A percentile compares a stretch with the other conserved stretches of the same genome.
phyloP scores from a whole-genome alignment of 2,113 vertebrate genomes.

The Cyphomyrus plagiostoma region DNA sequence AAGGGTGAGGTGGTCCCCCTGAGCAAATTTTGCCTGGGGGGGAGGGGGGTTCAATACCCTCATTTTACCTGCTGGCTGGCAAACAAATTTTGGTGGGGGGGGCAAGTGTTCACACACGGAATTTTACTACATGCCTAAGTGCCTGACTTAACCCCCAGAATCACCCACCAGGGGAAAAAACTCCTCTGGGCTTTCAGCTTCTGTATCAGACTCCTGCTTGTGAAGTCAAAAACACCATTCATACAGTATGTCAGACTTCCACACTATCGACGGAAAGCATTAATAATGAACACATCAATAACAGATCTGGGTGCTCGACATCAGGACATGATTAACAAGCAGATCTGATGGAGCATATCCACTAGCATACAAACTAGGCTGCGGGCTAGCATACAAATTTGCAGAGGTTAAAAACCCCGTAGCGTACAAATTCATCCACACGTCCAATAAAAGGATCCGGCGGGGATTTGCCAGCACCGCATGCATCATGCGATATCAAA shows the following conservation, averaged over 20 bases:
- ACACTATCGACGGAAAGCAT: conserved; percentile 19
- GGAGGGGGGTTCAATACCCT: too few species aligned
- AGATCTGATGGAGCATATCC: background rate
- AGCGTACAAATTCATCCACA: background rate
- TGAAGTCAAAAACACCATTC: conserved; percentile 10
- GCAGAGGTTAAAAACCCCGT: background rate
- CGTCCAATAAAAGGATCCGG: background rate
- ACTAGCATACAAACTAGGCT: conserved; percentile 6
- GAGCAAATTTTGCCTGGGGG: background rate
- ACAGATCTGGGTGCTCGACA: background rate
- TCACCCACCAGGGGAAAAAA: background rate
- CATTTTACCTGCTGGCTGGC: too few species aligned
- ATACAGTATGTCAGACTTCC: conserved; percentile 21
- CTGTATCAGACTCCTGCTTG: background rate
- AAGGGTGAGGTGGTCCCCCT: background rate
- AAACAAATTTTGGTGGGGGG: background rate
- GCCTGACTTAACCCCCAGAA: background rate
- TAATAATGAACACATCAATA: conserved; percentile 15
- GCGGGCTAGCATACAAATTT: background rate
- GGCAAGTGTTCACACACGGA: background rate
- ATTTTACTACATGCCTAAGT: background rate
- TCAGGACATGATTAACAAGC: background rate
- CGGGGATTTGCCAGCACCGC: background rate
- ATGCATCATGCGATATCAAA: background rate
- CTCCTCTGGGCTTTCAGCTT: background rate